Percentiles rank a stretch among this genome's conserved stretches.
These are phyloP conservation scores for Nomada flava DNA, from an alignment of 2,888 invertebrate species.

Conservation along the genomic window DNA sequence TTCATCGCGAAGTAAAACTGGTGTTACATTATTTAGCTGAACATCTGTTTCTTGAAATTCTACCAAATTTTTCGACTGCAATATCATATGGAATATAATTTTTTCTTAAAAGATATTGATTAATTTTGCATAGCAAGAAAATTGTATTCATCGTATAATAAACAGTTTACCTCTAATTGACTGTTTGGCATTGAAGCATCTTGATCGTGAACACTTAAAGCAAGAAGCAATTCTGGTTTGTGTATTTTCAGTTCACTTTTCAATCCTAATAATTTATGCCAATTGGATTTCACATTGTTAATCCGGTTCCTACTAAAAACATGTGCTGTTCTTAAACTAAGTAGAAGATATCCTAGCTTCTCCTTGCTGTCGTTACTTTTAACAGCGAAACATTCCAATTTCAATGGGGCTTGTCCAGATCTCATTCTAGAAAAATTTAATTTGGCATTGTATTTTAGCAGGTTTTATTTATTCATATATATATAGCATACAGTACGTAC, in stretches of 20 bases:
- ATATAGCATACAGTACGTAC: constrained; percentile 79
- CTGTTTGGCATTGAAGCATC: constrained; percentile 41
- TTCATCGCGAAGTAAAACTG: constrained; percentile 75
- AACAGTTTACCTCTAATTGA: constrained; percentile 51
- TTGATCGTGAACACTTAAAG: constrained; percentile 80
- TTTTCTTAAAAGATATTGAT: not conserved
- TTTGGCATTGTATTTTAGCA: constrained; percentile 13
- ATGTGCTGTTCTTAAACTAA: constrained; percentile 90
- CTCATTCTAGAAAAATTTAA: constrained; percentile 86
- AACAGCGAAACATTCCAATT: constrained; percentile 88
- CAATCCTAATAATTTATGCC: constrained; percentile 82
- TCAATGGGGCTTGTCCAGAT: constrained; percentile 90
- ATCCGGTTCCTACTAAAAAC: constrained; percentile 86
- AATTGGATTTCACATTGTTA: constrained; percentile 76
- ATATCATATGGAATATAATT: not conserved
- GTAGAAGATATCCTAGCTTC: constrained; percentile 88
- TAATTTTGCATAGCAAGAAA: not conserved
- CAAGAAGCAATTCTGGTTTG: constrained; percentile 81
- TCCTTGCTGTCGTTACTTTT: constrained; percentile 86
- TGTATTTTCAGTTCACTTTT: constrained; percentile 79
- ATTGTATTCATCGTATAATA: not conserved
- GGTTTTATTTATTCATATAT: constrained; percentile 49
- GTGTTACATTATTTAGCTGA: constrained; percentile 40
- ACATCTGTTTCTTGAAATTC: constrained; percentile 1
- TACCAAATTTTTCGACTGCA: constrained; percentile 33